Conservation (phyloP, 2,113 vertebrate genomes). For the Agapornis roseicollis region DNA sequence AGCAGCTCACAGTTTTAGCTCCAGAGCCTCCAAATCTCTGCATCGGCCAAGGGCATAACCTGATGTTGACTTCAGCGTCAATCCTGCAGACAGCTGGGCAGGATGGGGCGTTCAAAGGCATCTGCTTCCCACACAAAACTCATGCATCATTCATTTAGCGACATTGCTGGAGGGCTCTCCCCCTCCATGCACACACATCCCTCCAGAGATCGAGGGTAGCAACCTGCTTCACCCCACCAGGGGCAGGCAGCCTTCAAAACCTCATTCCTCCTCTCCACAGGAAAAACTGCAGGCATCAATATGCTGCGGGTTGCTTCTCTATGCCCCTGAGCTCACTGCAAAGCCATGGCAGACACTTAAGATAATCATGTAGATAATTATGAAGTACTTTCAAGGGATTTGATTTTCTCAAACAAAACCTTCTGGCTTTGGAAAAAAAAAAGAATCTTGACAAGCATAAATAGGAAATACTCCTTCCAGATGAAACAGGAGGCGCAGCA, state of each 20-base stretch:
- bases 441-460: conserved; percentile 2
- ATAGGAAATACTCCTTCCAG: conserved; percentile 22
- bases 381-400: conserved; percentile 19
- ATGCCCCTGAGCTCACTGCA: background rate
- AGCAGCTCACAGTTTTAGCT: background rate
- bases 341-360: background rate
- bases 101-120: background rate
- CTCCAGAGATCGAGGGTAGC: background rate
- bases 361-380: conserved; percentile 49
- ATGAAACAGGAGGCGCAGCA: background rate
- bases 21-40: background rate
- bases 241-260: background rate
- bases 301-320: background rate
- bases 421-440: background rate
- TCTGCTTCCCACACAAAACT: background rate
- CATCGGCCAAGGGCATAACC: background rate
- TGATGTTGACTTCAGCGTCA: background rate
- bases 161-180: background rate
- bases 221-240: accelerated
- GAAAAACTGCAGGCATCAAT: background rate
- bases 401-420: conserved; percentile 36
- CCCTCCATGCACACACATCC: background rate
- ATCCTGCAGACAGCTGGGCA: background rate
- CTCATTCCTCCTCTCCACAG: background rate
- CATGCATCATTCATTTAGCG: background rate